A percentile compares a stretch with the other conserved stretches of the same genome.
Evolutionary conservation across 2,888 invertebrate species (phyloP).

Genomic region (Netelia inedita): DNA sequence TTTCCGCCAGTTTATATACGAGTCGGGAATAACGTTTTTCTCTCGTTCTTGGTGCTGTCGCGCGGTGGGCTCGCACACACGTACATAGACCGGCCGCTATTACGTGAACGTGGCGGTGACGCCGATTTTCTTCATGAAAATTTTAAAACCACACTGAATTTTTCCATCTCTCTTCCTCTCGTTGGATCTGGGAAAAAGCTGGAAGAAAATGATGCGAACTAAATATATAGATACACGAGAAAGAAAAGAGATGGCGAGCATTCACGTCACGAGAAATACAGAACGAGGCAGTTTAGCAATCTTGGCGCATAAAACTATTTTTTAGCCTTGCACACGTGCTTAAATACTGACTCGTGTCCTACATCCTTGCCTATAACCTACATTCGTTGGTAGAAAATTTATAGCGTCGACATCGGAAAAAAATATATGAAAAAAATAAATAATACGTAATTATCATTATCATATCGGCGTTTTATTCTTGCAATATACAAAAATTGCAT

Average conservation of each 20-base stretch:
- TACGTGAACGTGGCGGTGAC: constrained; percentile 58
- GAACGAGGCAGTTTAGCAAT: constrained; percentile 20
- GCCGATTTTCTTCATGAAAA: constrained; percentile 65
- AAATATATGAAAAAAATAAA: too few species aligned
- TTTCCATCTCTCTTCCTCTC: constrained; percentile 18
- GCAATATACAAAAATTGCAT: too few species aligned
- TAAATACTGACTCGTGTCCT: constrained; percentile 11
- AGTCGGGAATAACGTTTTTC: constrained; percentile 78
- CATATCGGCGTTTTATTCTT: too few species aligned
- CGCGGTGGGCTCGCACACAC: constrained; percentile 20
- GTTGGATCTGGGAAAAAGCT: constrained; percentile 2
- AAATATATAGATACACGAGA: not conserved
- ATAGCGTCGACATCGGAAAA: too few species aligned
- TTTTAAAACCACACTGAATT: constrained; percentile 48
- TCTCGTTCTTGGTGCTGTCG: constrained; percentile 68
- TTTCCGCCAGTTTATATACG: constrained; percentile 78
- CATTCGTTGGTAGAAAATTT: too few species aligned
- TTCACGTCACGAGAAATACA: constrained; percentile 44
- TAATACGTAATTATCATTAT: too few species aligned
- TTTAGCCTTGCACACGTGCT: not conserved
- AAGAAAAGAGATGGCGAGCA: constrained; percentile 21
- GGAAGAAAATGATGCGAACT: constrained; percentile 24
- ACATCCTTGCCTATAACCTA: not conserved
- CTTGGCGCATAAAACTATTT: constrained; percentile 38
- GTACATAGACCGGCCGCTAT: constrained; percentile 47